Evolutionary conservation across 53 echinoderm and acorn worm genomes (phyloP).

Genomic region (Mesocentrotus franciscanus): DNA sequence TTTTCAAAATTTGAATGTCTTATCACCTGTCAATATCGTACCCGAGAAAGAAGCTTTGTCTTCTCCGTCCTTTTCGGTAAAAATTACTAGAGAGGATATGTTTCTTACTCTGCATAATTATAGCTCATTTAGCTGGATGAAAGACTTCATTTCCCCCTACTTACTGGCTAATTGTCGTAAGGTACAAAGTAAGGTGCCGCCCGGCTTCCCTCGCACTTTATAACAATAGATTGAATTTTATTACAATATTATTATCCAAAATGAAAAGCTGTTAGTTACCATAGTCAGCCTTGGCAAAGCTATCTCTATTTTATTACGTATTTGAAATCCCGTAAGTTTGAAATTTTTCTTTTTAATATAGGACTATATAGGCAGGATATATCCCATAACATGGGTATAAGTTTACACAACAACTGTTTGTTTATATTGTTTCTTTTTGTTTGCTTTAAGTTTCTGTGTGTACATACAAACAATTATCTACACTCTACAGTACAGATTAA

Average conservation of each 20-base stretch:
- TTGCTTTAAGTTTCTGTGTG: not conserved
- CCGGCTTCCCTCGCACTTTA: not conserved
- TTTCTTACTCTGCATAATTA: not conserved
- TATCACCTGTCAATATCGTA: constrained; percentile 5
- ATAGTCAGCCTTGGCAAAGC: constrained; percentile 55
- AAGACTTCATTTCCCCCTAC: constrained; percentile 4
- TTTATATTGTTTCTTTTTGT: constrained; percentile 33
- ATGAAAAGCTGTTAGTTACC: not conserved
- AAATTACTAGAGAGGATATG: constrained; percentile 23
- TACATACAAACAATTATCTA: not conserved
- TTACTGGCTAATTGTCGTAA: constrained; percentile 1
- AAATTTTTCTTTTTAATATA: not conserved
- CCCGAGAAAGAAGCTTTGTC: constrained; percentile 30
- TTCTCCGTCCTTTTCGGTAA: not conserved
- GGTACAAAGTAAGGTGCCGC: constrained; percentile 18
- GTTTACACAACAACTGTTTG: constrained; percentile 61
- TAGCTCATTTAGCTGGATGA: constrained; percentile 38
- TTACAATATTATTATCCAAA: not conserved
- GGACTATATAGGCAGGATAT: not conserved
- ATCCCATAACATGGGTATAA: constrained; percentile 36
- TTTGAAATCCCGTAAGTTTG: not conserved
- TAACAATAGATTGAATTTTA: not conserved
- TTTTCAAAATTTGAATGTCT: constrained; percentile 40
- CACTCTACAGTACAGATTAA: not conserved
- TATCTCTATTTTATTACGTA: not conserved